Base-by-base conservation (phyloP, 2,113 vertebrate genomes). In the Struthio camelus region DNA sequence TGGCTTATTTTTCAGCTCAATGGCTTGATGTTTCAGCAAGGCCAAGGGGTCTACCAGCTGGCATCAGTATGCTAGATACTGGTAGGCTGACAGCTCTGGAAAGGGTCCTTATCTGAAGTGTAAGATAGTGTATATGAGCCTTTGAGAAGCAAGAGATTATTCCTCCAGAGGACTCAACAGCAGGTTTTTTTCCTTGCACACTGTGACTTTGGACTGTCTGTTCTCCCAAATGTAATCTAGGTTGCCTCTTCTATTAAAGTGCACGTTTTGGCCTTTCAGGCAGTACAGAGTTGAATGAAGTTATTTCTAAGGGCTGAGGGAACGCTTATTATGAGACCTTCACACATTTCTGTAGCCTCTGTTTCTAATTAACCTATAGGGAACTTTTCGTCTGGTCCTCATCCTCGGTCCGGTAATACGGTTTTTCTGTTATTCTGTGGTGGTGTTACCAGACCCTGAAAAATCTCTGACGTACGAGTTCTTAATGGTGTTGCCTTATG, bases 291-390 rank as follows among this genome's bases (percentile, higher is more conserved):
- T 23, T 56, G 24, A 3, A 1, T 8, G 11, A 16, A 23, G 18
- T n/a, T 32, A 40, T 32, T 38, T 88, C 12, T 6, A 11, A n/a
- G 40, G 16, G 28, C 58, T 42, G 40, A 67, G 27, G 30, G 36
- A 67, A 75, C 4, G 3, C 2, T 7, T 2, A 2, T 14, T 25
- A 3, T 0, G 9, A 36, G 38, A 64, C 12, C 11, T 82, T 14
- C 14, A 5, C 2, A 20, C 9, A 0, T 44, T 76, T 53, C 32
- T 88, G 44, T 46, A 80, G 27, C 23, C 80, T 62, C 32, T 48
- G 22, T 56, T 76, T 82, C 61, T 51, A 30, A 38, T 4, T 3
- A 34, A 0, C 28, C 72, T 51, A 32, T 30, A 53, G 27, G 58
- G 80, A 71, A 46, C 14, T 48, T 82, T 62, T 59, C 13, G 86